These are phyloP conservation scores for Tapirus indicus DNA, from an alignment of 2,797 vertebrate genomes.

Conservation along the genomic window DNA sequence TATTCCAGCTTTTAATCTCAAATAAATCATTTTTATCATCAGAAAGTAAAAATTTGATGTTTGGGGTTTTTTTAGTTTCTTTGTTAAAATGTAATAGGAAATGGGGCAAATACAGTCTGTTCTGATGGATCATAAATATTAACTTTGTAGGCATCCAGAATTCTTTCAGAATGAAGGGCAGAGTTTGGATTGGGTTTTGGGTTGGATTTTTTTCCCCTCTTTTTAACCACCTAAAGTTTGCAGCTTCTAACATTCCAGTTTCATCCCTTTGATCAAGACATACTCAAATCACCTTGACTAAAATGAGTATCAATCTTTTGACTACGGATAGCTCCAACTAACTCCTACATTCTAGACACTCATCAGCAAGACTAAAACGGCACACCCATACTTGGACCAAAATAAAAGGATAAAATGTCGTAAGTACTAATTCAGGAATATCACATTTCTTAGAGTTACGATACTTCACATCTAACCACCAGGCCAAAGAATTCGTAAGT, in stretches of 20 bases:
- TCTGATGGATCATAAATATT: conserved; percentile 77
- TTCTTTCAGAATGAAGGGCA: conserved; percentile 71
- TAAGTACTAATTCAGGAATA: not conserved
- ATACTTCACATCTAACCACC: not conserved
- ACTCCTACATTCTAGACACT: conserved; percentile 1
- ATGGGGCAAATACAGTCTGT: conserved; percentile 74
- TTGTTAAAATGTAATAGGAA: conserved; percentile 82
- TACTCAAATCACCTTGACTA: not conserved
- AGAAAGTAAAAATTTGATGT: conserved; percentile 89
- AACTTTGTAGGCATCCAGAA: conserved; percentile 73
- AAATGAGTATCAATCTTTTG: conserved; percentile 18
- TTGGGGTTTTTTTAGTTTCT: conserved; percentile 78
- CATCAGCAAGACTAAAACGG: not conserved
- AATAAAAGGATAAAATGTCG: not conserved
- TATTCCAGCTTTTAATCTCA: conserved; percentile 82
- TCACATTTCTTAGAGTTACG: not conserved
- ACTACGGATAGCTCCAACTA: not conserved
- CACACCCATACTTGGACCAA: not conserved
- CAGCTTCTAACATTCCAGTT: conserved; percentile 45
- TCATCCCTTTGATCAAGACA: conserved; percentile 64
- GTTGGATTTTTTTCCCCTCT: rapidly evolving
- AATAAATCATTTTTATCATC: conserved; percentile 81
- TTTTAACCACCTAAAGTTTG: conserved; percentile 65
- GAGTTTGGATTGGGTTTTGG: rapidly evolving
- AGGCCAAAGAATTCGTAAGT: not conserved